Conservation (phyloP, 2,888 invertebrate genomes). For the Rhaphigaster nebulosa region DNA sequence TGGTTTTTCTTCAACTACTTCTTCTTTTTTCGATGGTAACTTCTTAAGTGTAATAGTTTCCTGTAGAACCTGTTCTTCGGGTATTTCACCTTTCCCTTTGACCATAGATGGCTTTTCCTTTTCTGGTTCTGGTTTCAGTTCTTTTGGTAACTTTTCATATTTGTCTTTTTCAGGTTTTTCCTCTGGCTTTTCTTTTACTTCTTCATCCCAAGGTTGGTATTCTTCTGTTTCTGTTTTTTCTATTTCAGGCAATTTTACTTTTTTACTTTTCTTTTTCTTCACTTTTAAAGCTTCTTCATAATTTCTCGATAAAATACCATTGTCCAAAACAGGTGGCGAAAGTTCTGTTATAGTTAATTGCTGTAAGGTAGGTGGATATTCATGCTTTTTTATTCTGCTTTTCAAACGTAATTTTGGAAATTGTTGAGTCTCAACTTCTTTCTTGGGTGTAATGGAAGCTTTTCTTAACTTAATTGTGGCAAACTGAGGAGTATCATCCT, state of each 20-base stretch:
- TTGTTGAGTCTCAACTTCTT: conserved; percentile 67
- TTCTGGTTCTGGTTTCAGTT: background rate
- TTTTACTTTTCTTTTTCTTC: conserved; percentile 69
- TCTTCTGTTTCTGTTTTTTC: conserved; percentile 70
- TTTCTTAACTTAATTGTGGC: conserved; percentile 80
- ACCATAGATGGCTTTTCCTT: conserved; percentile 33
- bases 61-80: conserved; percentile 68
- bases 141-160: conserved; percentile 66
- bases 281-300: conserved; percentile 71
- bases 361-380: conserved; percentile 70
- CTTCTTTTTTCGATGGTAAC: conserved; percentile 70
- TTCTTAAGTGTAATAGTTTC: conserved; percentile 72
- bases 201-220: conserved; percentile 65
- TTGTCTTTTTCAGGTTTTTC: conserved; percentile 53
- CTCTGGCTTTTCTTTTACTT: conserved; percentile 52
- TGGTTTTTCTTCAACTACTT: conserved; percentile 67
- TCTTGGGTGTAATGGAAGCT: conserved; percentile 69
- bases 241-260: conserved; percentile 69
- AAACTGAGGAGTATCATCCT: conserved; percentile 76
- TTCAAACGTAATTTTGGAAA: conserved; percentile 71
- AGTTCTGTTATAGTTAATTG: conserved; percentile 68
- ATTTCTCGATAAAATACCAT: conserved; percentile 71
- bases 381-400: conserved; percentile 70
- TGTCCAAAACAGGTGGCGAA: conserved; percentile 69
- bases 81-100: conserved; percentile 65